Evolutionary conservation across 2,113 vertebrate genomes (phyloP).

Genomic region (Sylvietta virens): DNA sequence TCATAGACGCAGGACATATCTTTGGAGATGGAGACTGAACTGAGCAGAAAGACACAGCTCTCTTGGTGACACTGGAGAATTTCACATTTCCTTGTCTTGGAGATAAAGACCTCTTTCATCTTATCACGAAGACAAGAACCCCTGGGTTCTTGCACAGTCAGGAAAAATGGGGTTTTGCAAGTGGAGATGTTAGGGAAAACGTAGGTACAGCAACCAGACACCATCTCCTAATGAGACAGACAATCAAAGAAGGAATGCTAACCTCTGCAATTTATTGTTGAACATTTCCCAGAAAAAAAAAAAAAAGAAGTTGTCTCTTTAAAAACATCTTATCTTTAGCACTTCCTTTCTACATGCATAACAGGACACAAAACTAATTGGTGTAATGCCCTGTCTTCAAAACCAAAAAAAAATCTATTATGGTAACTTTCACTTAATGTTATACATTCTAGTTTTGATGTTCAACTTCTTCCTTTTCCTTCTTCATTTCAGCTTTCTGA

Average conservation of each 20-base stretch:
- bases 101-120: background rate
- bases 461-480: background rate
- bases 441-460: background rate
- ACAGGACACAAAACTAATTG: background rate
- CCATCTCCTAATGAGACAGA: background rate
- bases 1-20: background rate
- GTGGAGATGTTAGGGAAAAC: background rate
- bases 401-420: background rate
- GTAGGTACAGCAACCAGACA: background rate
- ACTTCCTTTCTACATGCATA: background rate
- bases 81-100: background rate
- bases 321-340: background rate
- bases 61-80: background rate
- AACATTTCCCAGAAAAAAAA: background rate
- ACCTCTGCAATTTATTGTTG: background rate
- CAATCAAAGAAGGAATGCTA: background rate
- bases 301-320: background rate
- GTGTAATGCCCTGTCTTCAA: background rate
- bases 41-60: background rate
- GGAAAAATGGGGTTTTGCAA: background rate
- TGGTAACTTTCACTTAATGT: background rate
- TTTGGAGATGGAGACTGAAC: background rate
- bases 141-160: background rate
- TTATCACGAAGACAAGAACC: background rate
- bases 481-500: constrained; percentile 46